These are phyloP conservation scores for Triplophysa bombifrons DNA, from an alignment of 2,797 vertebrate genomes.

Conservation along the genomic window DNA sequence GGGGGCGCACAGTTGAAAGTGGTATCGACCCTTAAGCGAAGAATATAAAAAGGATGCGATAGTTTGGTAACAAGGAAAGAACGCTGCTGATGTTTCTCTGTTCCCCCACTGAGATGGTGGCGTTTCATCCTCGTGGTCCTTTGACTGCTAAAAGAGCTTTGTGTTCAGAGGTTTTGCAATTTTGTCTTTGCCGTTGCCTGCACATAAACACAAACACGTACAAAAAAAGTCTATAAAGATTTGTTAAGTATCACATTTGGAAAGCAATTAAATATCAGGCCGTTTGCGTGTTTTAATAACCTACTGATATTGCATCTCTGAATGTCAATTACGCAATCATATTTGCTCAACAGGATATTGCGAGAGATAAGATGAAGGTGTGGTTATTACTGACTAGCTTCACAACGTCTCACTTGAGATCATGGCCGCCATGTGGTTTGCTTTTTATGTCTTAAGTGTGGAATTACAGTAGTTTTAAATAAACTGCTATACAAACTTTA, in stretches of 20 bases:
- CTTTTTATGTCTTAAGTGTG: background rate
- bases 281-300: constrained; percentile 59
- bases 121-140: constrained; percentile 8
- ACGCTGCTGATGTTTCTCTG: constrained; percentile 21
- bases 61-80: constrained; percentile 15
- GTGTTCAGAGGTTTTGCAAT: background rate
- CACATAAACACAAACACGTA: background rate
- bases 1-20: constrained; percentile 10
- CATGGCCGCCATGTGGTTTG: background rate
- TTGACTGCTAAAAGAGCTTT: constrained; percentile 1
- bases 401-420: constrained; percentile 32
- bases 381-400: constrained; percentile 61
- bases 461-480: background rate
- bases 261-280: constrained; percentile 66
- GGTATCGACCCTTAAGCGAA: constrained; percentile 33
- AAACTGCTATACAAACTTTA: background rate
- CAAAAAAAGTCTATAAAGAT: constrained; percentile 22
- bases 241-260: constrained; percentile 2
- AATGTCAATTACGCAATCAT: constrained; percentile 70
- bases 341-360: constrained; percentile 72
- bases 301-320: constrained; percentile 67
- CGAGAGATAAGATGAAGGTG: constrained; percentile 65
- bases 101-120: constrained; percentile 8
- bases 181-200: background rate
- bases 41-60: constrained; percentile 10